A percentile compares a stretch with the other conserved stretches of the same genome.
These are phyloP conservation scores for Drosophila borborema DNA, from an alignment of 2,888 invertebrate genomes.

Conservation along the genomic window DNA sequence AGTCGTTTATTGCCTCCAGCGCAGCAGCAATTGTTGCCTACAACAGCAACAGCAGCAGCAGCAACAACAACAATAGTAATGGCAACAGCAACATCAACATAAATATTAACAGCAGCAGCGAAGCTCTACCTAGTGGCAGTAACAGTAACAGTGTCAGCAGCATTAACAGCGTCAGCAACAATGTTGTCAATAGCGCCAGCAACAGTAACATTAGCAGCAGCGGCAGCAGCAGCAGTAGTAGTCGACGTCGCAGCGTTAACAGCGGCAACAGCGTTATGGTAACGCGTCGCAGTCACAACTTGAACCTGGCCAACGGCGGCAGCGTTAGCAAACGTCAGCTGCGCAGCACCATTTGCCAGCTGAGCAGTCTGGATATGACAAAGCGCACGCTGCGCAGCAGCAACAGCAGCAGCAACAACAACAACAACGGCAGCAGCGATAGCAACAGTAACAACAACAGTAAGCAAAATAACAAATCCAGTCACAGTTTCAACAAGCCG, in stretches of 20 bases:
- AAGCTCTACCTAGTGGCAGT: not conserved
- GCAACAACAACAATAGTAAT: not conserved
- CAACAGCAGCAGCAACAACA: constrained; percentile 21
- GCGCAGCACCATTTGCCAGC: constrained; percentile 75
- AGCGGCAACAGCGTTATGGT: constrained; percentile 38
- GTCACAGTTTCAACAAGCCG: constrained; percentile 46
- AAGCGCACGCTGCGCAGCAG: constrained; percentile 79
- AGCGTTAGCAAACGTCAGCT: constrained; percentile 79
- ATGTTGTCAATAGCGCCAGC: not conserved
- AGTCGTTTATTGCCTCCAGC: constrained; percentile 49
- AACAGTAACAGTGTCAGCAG: not conserved
- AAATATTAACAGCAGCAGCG: not conserved
- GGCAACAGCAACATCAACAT: constrained; percentile 3
- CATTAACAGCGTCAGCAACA: constrained; percentile 10
- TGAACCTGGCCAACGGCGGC: constrained; percentile 25
- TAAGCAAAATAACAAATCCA: constrained; percentile 53
- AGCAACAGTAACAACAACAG: constrained; percentile 24
- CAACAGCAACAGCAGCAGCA: constrained; percentile 25
- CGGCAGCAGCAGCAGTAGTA: constrained; percentile 4
- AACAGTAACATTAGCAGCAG: not conserved
- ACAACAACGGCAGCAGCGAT: constrained; percentile 11
- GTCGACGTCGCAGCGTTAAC: constrained; percentile 17
- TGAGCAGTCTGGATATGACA: constrained; percentile 69
- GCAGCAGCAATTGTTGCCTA: constrained; percentile 59
- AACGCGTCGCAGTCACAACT: constrained; percentile 56